A percentile compares a stretch with the other conserved stretches of the same genome.
Conservation (phyloP, 2,888 invertebrate genomes). For the Zaprionus lineosus region DNA sequence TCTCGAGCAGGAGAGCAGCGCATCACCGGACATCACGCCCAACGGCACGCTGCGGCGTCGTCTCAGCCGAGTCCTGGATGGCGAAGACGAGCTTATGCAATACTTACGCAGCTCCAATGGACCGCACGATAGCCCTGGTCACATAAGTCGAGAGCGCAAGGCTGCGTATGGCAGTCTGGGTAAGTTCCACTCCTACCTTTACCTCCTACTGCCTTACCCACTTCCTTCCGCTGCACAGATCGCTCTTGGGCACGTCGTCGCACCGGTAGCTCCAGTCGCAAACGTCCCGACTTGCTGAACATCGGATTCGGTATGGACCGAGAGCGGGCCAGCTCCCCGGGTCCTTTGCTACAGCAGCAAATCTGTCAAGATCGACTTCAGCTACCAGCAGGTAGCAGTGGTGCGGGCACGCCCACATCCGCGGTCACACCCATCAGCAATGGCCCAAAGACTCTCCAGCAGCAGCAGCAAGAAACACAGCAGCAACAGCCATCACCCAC, state of each 20-base stretch:
- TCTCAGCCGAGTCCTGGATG: slow-evolving; percentile 85
- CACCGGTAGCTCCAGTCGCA: slow-evolving; percentile 87
- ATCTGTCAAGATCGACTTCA: slow-evolving; percentile 84
- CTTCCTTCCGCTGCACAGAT: slow-evolving; percentile 85
- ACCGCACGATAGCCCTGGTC: slow-evolving; percentile 84
- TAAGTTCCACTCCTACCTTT: slow-evolving; percentile 72
- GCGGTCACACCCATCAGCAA: slow-evolving; percentile 51
- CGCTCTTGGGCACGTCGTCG: slow-evolving; percentile 94
- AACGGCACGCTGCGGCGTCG: slow-evolving; percentile 93
- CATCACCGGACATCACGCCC: slow-evolving; percentile 90
- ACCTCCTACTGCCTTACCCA: accelerated
- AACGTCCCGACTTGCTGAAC: slow-evolving; percentile 90
- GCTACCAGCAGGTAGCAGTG: slow-evolving; percentile 67
- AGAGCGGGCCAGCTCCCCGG: slow-evolving; percentile 88
- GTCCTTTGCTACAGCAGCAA: slow-evolving; percentile 83
- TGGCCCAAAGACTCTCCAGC: slow-evolving; percentile 40
- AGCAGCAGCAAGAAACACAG: slow-evolving; percentile 54
- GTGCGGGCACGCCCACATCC: slow-evolving; percentile 56
- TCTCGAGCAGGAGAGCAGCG: slow-evolving; percentile 73
- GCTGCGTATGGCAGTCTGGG: slow-evolving; percentile 90
- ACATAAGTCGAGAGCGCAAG: slow-evolving; percentile 88
- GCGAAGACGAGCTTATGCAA: slow-evolving; percentile 93
- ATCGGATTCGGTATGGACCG: slow-evolving; percentile 89
- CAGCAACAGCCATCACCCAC: slow-evolving; percentile 52
- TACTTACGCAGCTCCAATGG: slow-evolving; percentile 91